These are phyloP conservation scores for Drosophila suboccidentalis DNA, from an alignment of 2,888 invertebrate species.

Conservation along the genomic window DNA sequence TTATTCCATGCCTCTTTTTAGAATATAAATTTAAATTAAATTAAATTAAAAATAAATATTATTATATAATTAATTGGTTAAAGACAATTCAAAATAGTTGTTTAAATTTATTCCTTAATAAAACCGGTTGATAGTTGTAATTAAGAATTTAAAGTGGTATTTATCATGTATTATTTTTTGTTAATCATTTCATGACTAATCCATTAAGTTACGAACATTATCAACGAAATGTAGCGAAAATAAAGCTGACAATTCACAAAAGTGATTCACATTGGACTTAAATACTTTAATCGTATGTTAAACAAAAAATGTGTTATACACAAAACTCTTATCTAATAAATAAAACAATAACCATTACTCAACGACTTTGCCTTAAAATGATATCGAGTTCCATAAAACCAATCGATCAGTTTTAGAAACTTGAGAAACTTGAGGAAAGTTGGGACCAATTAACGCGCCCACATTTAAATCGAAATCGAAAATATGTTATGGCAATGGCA, in stretches of 20 bases:
- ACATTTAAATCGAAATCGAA: background rate
- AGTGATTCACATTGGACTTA: constrained; percentile 38
- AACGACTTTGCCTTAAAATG: constrained; percentile 28
- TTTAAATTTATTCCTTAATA: too few relatives aligned
- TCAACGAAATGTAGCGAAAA: constrained; percentile 26
- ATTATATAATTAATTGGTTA: too few relatives aligned
- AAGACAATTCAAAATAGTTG: too few relatives aligned
- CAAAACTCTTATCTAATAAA: constrained; percentile 43
- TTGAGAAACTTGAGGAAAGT: background rate
- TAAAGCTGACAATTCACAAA: constrained; percentile 9
- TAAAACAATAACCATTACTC: constrained; percentile 40
- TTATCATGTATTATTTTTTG: background rate
- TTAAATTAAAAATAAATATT: too few relatives aligned
- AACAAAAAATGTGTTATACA: constrained; percentile 17
- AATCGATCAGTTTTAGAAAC: constrained; percentile 38
- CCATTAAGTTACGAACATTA: constrained; percentile 28
- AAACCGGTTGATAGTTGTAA: background rate
- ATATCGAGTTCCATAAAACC: constrained; percentile 39
- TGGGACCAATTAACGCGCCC: constrained; percentile 2
- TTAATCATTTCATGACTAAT: constrained; percentile 32
- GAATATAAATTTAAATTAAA: too few relatives aligned
- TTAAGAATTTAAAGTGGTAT: constrained; percentile 1
- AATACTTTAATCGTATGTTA: constrained; percentile 47
- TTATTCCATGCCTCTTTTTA: too few relatives aligned
- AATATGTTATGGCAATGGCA: constrained; percentile 1